Evolutionary conservation across 2,888 invertebrate species (phyloP), one percentile per base, ranked within the genome.

Genomic region (Phyto melanocephala): DNA sequence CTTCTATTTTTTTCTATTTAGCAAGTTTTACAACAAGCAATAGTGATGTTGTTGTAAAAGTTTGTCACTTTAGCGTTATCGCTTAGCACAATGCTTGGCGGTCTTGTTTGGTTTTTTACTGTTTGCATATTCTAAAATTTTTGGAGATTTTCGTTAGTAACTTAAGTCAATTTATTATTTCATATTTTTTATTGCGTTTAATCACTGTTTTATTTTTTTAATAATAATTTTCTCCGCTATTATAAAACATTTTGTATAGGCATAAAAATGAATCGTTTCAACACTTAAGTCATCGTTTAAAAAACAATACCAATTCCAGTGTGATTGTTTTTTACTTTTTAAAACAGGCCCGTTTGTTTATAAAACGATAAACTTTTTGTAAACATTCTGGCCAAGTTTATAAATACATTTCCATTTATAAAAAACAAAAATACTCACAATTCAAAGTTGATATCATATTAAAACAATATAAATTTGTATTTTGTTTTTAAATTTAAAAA

Each of bases 211-310:
- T 58, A 4, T 56, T 54, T 60, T 24, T 15, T 58, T 28, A 24
- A 22, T 11, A n/a, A 40, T 52, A 6, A 37, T 17, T 17, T 35
- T n/a, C n/a, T n/a, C n/a, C n/a, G n/a, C 45, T 47, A 11, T 72
- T 72, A 72, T 72, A 52, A 62, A 72, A 72, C 52, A 60, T 20
- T 58, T 13, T n/a, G 13, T 13, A 35, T 40, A 52, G 45, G 1
- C 37, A 45, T 10, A 52, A 28, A 35, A n/a, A 67, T 10, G 20
- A 47, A 45, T 62, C 70, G 42, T 54, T 52, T 52, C n/a, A 70
- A 40, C 68, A 62, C 70, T 77, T 72, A 52, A 70, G 68, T 77
- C 68, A 77, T 52, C 70, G 40, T 50, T 70, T 54, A 70, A 62
- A 17, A 62, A 50, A 60, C 33, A 45, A n/a, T 28, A 45, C 11